A percentile compares a stretch with the other conserved stretches of the same genome.
Conservation (phyloP, 2,113 vertebrate species). For the Melozone crissalis region DNA sequence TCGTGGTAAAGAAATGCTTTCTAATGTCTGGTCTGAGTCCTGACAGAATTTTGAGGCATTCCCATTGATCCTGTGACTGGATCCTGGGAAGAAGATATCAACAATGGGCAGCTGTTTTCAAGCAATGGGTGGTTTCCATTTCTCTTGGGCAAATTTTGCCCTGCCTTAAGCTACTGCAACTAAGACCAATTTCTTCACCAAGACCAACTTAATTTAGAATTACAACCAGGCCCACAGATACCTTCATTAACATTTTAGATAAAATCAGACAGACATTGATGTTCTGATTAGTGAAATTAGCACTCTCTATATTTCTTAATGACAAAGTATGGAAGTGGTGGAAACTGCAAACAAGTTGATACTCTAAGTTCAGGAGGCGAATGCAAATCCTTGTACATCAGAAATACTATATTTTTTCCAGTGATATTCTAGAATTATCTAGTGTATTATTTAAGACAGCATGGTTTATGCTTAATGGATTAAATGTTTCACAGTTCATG, state of each 20-base stretch:
- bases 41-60: background rate
- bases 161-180: background rate
- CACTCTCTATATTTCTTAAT: background rate
- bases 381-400: background rate
- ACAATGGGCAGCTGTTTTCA: background rate
- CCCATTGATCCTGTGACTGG: rapidly evolving
- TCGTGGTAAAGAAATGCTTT: background rate
- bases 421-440: background rate
- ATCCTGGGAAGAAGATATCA: background rate
- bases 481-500: background rate
- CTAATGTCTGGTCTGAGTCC: background rate
- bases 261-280: background rate
- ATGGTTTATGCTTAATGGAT: background rate
- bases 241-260: background rate
- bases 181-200: background rate
- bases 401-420: background rate
- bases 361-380: background rate
- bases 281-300: background rate
- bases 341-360: background rate
- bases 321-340: background rate
- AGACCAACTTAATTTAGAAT: background rate
- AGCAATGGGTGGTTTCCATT: background rate
- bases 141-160: background rate
- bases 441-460: background rate
- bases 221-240: background rate